A percentile compares a stretch with the other conserved stretches of the same genome.
Conservation (phyloP, 2,888 invertebrate species). For the Alloscopus bannaensis region DNA sequence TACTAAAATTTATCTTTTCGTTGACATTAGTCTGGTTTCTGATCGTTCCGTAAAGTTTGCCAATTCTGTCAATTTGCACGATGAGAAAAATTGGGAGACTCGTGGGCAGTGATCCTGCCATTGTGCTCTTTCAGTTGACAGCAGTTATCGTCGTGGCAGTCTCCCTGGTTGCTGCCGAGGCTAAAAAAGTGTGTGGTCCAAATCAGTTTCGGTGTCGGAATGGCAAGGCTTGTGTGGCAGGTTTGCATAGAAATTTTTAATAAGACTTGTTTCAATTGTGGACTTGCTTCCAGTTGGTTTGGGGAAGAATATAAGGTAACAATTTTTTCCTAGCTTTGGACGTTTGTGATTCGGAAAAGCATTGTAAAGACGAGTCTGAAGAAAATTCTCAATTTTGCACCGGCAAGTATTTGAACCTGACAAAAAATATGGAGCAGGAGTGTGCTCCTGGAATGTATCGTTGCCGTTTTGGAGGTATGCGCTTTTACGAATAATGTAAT, state of each 20-base stretch:
- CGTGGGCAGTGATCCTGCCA: too few species aligned
- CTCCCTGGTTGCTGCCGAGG: too few species aligned
- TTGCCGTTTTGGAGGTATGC: constrained; percentile 69
- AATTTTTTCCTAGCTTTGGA: constrained; percentile 64
- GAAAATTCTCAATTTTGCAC: constrained; percentile 67
- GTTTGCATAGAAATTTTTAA: constrained; percentile 35
- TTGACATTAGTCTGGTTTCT: too few species aligned
- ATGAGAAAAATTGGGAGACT: too few species aligned
- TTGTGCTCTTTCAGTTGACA: too few species aligned
- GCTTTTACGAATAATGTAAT: background rate
- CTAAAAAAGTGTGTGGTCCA: constrained; percentile 68
- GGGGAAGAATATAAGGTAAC: too few species aligned
- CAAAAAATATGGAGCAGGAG: constrained; percentile 59
- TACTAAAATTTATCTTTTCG: too few species aligned
- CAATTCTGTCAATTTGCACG: too few species aligned
- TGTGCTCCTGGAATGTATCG: constrained; percentile 70
- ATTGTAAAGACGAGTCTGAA: constrained; percentile 68
- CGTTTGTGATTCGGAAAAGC: constrained; percentile 69
- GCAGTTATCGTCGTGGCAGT: too few species aligned
- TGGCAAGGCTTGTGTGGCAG: constrained; percentile 68
- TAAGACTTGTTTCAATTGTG: background rate
- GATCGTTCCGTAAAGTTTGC: too few species aligned
- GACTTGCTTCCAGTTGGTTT: too few species aligned
- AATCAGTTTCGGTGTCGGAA: constrained; percentile 70
- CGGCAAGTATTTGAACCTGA: constrained; percentile 66